These are phyloP conservation scores for Coleophora deauratella DNA, from an alignment of 2,888 invertebrate genomes.

Conservation along the genomic window DNA sequence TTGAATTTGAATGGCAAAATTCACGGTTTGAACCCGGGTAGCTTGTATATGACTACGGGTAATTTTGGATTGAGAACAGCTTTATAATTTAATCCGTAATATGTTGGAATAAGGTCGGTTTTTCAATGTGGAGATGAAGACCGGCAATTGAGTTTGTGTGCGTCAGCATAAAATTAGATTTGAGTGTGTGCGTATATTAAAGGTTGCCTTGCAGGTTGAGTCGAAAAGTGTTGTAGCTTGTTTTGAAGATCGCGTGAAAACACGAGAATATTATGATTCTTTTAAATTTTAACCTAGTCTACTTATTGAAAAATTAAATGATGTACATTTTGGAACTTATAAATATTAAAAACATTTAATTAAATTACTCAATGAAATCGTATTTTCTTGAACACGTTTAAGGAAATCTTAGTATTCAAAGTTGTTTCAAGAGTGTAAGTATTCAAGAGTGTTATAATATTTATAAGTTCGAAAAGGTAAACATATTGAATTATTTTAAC, in stretches of 20 bases:
- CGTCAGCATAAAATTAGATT: slow-evolving; percentile 47
- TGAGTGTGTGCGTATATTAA: slow-evolving; percentile 53
- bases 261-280: too few relatives aligned
- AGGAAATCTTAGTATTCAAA: too few relatives aligned
- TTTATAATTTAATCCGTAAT: slow-evolving; percentile 18
- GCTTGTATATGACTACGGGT: slow-evolving; percentile 7
- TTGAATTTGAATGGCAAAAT: slow-evolving; percentile 14
- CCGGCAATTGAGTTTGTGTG: slow-evolving; percentile 12
- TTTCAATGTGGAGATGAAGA: slow-evolving; percentile 4
- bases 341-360: too few relatives aligned
- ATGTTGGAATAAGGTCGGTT: slow-evolving; percentile 10
- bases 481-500: too few relatives aligned
- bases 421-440: too few relatives aligned
- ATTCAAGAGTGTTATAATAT: too few relatives aligned
- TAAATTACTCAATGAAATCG: too few relatives aligned
- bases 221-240: slow-evolving; percentile 37
- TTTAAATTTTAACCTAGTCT: too few relatives aligned
- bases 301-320: too few relatives aligned
- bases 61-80: neutral
- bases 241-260: slow-evolving; percentile 12
- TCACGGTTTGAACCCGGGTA: slow-evolving; percentile 23
- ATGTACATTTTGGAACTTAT: too few relatives aligned
- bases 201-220: slow-evolving; percentile 37
- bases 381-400: too few relatives aligned
- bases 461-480: too few relatives aligned